phyloP scores from a whole-genome alignment of 2,113 vertebrate genomes.

The Chaetura pelagica region DNA sequence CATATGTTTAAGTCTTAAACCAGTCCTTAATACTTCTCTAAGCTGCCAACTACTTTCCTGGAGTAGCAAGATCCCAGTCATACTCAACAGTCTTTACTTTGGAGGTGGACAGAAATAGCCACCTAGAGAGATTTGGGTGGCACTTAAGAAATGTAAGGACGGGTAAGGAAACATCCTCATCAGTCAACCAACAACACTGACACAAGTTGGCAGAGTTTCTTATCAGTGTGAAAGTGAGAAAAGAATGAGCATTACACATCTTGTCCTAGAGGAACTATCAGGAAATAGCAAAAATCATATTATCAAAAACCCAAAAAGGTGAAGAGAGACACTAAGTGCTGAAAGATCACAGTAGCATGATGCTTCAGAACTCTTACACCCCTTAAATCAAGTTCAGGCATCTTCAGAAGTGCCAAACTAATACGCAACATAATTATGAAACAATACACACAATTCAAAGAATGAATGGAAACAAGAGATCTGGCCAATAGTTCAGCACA shows the following conservation, averaged over 20 bases:
- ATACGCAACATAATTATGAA: neutral
- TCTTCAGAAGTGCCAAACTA: neutral
- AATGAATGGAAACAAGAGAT: neutral
- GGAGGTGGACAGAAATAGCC: neutral
- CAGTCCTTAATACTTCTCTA: neutral
- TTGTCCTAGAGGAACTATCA: neutral
- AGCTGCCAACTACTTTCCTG: neutral
- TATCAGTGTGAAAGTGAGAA: neutral
- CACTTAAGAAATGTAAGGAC: neutral
- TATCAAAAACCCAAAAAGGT: neutral
- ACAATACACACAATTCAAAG: neutral
- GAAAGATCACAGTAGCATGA: neutral
- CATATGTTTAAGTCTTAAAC: neutral
- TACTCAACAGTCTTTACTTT: neutral
- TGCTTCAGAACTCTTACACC: neutral
- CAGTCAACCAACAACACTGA: slow-evolving; percentile 7
- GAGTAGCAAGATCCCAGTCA: neutral
- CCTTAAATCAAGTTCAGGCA: neutral
- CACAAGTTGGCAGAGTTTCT: neutral
- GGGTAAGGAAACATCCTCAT: neutral
- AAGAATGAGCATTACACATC: neutral
- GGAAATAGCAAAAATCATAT: neutral
- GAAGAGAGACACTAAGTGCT: neutral
- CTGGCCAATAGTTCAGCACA: neutral
- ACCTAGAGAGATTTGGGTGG: neutral